Conservation (phyloP, 2,113 vertebrate species). For the Menura novaehollandiae region DNA sequence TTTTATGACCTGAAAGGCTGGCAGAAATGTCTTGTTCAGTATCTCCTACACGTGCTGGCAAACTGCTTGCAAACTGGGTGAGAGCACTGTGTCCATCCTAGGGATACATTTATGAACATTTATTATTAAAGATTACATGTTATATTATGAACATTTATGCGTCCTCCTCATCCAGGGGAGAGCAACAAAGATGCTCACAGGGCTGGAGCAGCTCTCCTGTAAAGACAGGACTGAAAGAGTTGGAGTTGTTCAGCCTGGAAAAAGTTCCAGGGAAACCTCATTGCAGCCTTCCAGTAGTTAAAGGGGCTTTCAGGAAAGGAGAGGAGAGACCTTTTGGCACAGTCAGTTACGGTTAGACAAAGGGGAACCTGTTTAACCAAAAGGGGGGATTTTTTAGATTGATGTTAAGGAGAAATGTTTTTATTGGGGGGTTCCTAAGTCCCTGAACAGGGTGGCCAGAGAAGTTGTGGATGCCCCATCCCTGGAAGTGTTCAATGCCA, state of each 20-base stretch:
- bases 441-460: background rate
- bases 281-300: background rate
- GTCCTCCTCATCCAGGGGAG: background rate
- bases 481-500: background rate
- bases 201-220: background rate
- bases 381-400: background rate
- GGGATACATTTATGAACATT: background rate
- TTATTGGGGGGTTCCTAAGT: background rate
- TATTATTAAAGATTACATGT: background rate
- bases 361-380: background rate
- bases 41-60: background rate
- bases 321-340: background rate
- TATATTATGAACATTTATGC: background rate
- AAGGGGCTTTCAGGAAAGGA: background rate
- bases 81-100: background rate
- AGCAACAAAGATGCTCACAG: background rate
- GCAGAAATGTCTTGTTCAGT: background rate
- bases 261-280: background rate
- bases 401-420: background rate
- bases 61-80: background rate
- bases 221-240: background rate
- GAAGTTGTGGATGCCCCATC: background rate
- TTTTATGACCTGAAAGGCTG: slow-evolving; percentile 21
- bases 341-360: background rate
- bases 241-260: background rate